Evolutionary conservation across 2,888 invertebrate species (phyloP), one percentile per base, ranked within the genome.

Genomic region (Drosophila sordidapex): DNA sequence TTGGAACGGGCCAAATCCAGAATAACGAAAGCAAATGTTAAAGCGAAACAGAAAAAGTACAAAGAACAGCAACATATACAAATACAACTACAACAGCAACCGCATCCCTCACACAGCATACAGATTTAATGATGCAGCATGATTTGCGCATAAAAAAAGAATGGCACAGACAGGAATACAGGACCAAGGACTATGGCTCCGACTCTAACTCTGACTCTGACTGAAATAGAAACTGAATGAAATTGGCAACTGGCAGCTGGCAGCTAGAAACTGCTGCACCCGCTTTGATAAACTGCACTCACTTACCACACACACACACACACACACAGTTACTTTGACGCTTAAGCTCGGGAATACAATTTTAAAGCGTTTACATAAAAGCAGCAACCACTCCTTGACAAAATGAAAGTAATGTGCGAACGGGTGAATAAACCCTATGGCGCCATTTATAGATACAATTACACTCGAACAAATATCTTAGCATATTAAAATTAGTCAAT

Each of bases 71-170:
- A 11, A 56, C 1, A 38, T 13, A n/a, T 25, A 54, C n/a, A 36
- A 21, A 27, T 25, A 52, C 59, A 63, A 35, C 10, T 48, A 57
- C 51, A 66, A 57, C 43, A 69, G 66, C 71, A 66, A 70, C 74
- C 70, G 46, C 81, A 74, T 75, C 66, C 62, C 65, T 67, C 57
- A 70, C 67, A 78, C 74, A 79, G 73, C 57, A 71, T 59, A 78
- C 79, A 82, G 89, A 90, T 90, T 90, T 90, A 90, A 90, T 90
- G 89, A 87, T 88, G 82, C 88, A 90, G 91, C 87, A 88, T 87
- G 91, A 90, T 87, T 90, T 89, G 81, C 76, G 75, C 85, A 88
- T 86, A 88, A 89, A 88, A 82, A 78, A 75, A 70, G 64, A 72
- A 75, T 66, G 49, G 70, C 72, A 74, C 67, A 63, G 67, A 78